Evolutionary conservation across 2,113 vertebrate genomes (phyloP), one percentile per base, ranked within the genome.

Genomic region (Hemichromis elongatus): DNA sequence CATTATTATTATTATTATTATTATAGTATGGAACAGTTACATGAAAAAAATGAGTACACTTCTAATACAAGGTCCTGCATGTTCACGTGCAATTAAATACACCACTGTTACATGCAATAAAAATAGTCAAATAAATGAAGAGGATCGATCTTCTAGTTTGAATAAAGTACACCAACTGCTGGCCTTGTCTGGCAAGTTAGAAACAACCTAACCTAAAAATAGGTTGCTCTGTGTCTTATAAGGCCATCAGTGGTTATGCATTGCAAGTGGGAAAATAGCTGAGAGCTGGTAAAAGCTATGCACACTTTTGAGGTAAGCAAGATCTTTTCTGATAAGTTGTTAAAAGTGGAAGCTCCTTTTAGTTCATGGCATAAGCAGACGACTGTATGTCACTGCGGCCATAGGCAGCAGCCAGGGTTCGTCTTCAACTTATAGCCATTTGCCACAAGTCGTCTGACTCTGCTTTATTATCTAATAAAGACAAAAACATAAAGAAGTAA

Each of bases 401-500:
- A 59, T 10, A 59, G 30, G 30, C 56, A 59, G 8, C 28, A 59
- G 16, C 0, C 14, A 30, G 28, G 28, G 3, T 59, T 59, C 28
- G 5, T 30, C 56, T 33, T 59, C 56, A 59, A 28, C 56, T 14
- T 18, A 0, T 59, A 59, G 0, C 56, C 2, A 59, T 59, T 10
- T 59, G 0, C 5, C 5, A 0, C 3, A 0, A 59, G 28, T 59
- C 56, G 30, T 59, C 28, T 0, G 0, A 30, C 30, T 59, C 14
- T 30, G 28, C 8, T 59, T 26, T 19, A 59, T 59, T 59, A 0
- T 19, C 16, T 59, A 59, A 33, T 59, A 59, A 59, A 59, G 28
- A 33, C 28, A 10, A 59, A 59, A 59, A 59, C 56, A 59, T 9
- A 30, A 57, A 57, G 26, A 59, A 59, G 28, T 5, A 24, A 66